Evolutionary conservation across 1,140 invertebrate genomes (phyloP).

Genomic region (Scaptomyza pallida): DNA sequence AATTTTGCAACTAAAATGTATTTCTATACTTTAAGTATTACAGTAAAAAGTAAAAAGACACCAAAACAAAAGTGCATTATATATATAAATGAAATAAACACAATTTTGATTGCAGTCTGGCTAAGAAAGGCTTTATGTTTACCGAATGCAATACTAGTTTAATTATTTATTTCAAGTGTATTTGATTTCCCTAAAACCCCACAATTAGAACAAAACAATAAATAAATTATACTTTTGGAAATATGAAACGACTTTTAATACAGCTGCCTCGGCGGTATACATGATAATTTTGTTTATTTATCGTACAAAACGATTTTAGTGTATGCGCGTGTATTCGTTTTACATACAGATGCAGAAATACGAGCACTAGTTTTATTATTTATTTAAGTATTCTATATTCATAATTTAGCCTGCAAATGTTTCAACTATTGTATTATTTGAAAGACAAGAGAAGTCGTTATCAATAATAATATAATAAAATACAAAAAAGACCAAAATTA

Average conservation of each 20-base stretch:
- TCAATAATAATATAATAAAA: conserved; percentile 27
- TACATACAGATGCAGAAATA: conserved; percentile 67
- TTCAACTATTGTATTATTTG: conserved; percentile 39
- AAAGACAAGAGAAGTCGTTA: conserved; percentile 34
- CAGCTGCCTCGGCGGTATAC: too few relatives aligned
- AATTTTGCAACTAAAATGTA: conserved; percentile 27
- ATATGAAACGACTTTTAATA: too few relatives aligned
- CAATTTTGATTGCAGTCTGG: too few relatives aligned
- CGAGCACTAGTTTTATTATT: conserved; percentile 61
- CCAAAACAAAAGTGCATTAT: conserved; percentile 4
- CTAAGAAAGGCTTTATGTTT: too few relatives aligned
- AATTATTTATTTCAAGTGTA: conserved; percentile 42
- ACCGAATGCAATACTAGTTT: conserved; percentile 33
- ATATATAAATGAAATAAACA: too few relatives aligned
- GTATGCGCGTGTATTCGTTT: conserved; percentile 66
- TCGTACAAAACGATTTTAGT: conserved; percentile 63
- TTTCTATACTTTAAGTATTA: conserved; percentile 8
- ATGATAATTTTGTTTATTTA: conserved; percentile 61
- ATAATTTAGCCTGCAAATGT: conserved; percentile 71
- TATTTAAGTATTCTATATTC: conserved; percentile 66
- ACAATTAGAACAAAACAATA: too few relatives aligned
- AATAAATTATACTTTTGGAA: too few relatives aligned
- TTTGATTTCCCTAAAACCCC: neutral
- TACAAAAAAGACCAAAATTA: conserved; percentile 31
- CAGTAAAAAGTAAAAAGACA: neutral